Percentiles rank a stretch among this genome's conserved stretches.
These are phyloP conservation scores for Chrysopa pallens DNA, from an alignment of 1,140 invertebrate species.

Conservation along the genomic window DNA sequence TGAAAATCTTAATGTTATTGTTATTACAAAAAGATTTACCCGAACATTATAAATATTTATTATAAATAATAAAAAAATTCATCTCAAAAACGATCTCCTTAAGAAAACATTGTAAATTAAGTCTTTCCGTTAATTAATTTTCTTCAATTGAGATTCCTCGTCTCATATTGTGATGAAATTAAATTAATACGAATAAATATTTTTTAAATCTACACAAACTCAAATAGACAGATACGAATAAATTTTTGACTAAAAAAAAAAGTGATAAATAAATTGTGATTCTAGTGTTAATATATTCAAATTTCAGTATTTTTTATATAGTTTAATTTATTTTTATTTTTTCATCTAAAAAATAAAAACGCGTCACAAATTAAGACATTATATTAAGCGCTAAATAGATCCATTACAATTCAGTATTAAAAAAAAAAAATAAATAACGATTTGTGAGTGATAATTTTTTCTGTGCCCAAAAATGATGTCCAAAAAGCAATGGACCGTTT, in stretches of 20 bases:
- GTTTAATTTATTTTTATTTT: background rate
- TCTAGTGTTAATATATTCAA: background rate
- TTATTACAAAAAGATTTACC: slow-evolving; percentile 2
- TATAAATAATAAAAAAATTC: too few species aligned
- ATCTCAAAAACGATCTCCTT: too few species aligned
- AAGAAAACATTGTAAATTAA: too few species aligned
- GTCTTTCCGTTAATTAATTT: too few species aligned
- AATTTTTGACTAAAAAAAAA: too few species aligned
- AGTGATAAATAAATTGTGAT: background rate
- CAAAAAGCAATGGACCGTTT: slow-evolving; percentile 58
- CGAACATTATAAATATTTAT: background rate
- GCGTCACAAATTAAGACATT: too few species aligned
- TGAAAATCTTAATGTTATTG: background rate
- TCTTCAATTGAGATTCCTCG: too few species aligned
- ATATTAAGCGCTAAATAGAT: too few species aligned
- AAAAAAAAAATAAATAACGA: background rate
- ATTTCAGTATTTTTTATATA: background rate
- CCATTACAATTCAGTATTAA: background rate
- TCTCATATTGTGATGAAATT: too few species aligned
- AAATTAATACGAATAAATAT: too few species aligned
- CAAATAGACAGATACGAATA: too few species aligned
- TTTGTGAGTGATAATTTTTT: background rate
- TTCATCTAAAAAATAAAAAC: background rate
- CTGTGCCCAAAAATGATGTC: slow-evolving; percentile 41
- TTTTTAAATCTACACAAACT: too few species aligned